Evolutionary conservation across 2,797 vertebrate species (phyloP), one percentile per base, ranked within the genome.

Genomic region (Parauchenoglanis ngamensis): DNA sequence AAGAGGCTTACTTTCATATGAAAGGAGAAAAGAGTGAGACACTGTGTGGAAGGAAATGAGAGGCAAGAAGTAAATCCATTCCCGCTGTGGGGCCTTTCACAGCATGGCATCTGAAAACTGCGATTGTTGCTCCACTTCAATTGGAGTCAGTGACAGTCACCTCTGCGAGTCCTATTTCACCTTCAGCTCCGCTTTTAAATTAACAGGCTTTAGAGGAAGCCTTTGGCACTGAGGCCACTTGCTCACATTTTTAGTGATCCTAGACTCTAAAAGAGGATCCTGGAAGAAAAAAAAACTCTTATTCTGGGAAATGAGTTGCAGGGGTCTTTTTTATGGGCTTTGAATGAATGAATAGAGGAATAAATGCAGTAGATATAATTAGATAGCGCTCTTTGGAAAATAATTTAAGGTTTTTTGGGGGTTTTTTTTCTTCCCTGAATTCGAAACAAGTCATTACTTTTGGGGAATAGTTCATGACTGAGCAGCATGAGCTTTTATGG

Each of bases 31-130:
- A 52, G 73, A 75, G 68, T 10, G 35, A 54, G 17, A 63, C 40
- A 44, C 61, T 83, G 35, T 65, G 72, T 46, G 78, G 79, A 65
- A 85, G 87, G 84, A 85, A 85, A 82, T 49, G 78, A 85, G 83
- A 81, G 59, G n/a, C 59, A 83, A 77, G 59, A 52, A 59, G 79
- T 52, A 59, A 85, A 88, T 83, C 85, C 77, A 21, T 87, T 84
- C 89, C 73, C 67, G 85, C 86, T 90, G 84, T 44, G 86, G 70
- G 56, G 72, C 82, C 84, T 89, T 90, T 89, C 87, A 89, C 88
- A 75, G 81, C 72, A 35, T 86, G 90, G 83, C 87, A 87, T 84
- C 52, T 63, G 81, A 82, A 88, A 86, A 88, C 89, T 86, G 76
- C 75, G 57, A 84, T 88, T 86, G 85, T 83, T 85, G 80, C 86